phyloP scores from a whole-genome alignment of 2,888 invertebrate genomes.

The Calameuta filiformis region DNA sequence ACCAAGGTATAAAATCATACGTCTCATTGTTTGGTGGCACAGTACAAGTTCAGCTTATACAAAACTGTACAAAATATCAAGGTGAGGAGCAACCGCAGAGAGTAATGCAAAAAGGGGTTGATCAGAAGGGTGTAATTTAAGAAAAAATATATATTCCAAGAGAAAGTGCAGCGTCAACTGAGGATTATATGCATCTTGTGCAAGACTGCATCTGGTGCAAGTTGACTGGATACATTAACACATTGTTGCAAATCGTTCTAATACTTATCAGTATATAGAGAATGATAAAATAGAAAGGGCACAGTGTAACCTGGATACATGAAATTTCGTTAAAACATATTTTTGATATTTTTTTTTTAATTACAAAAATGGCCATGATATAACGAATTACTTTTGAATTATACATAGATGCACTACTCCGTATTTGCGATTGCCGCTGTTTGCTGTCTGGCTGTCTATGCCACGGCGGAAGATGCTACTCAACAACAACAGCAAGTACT shows the following conservation, averaged over 20 bases:
- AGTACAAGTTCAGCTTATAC: constrained; percentile 30
- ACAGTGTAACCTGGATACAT: neutral
- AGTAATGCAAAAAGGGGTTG: neutral
- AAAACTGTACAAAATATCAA: constrained; percentile 3
- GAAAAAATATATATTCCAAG: neutral
- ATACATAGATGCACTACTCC: constrained; percentile 42
- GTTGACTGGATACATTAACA: neutral
- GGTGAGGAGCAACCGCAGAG: neutral
- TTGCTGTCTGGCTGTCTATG: constrained; percentile 37
- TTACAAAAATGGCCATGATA: neutral
- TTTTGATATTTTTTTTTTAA: neutral
- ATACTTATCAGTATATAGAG: neutral
- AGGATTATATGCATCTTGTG: neutral
- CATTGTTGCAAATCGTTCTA: neutral
- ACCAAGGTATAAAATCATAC: constrained; percentile 55
- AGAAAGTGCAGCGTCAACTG: neutral
- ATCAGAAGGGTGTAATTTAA: neutral
- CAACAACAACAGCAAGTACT: constrained; percentile 22
- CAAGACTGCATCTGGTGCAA: neutral
- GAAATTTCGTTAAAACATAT: neutral
- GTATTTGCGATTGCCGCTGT: constrained; percentile 30
- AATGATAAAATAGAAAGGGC: neutral
- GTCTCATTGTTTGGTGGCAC: constrained; percentile 41
- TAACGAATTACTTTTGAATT: neutral
- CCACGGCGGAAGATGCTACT: constrained; percentile 25